Percentiles rank a stretch among this genome's conserved stretches.
Evolutionary conservation across 1,140 invertebrate species (phyloP).

Genomic region (Dendroctonus valens): DNA sequence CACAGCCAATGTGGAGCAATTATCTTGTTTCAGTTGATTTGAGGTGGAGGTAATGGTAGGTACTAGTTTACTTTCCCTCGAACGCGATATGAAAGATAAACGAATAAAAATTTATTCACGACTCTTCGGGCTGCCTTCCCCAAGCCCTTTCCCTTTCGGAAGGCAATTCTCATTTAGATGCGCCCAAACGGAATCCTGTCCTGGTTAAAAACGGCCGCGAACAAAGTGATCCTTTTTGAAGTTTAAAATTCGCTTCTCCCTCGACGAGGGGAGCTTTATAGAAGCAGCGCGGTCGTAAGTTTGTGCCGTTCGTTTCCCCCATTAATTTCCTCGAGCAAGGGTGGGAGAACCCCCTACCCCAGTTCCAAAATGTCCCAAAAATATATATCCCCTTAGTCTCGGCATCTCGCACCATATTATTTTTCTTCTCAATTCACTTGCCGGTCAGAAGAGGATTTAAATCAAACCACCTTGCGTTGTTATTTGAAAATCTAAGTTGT

Average conservation of each 20-base stretch:
- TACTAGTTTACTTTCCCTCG: no score
- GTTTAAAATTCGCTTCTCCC: conserved; percentile 43
- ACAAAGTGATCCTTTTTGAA: conserved; percentile 31
- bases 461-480: not conserved
- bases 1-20: not conserved
- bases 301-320: conserved; percentile 39
- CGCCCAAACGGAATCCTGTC: conserved; percentile 7
- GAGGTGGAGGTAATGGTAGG: no score
- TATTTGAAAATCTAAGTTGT: no score
- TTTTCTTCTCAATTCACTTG: conserved; percentile 17
- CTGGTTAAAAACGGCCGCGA: conserved; percentile 17
- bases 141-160: conserved; percentile 15
- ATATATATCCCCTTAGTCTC: conserved; percentile 43
- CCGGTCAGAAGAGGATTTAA: conserved; percentile 5
- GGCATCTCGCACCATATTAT: conserved; percentile 14
- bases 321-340: conserved; percentile 45
- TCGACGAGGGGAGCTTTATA: conserved; percentile 8
- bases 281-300: conserved; percentile 10
- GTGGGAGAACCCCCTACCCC: conserved; percentile 40
- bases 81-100: no score
- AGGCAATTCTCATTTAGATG: conserved; percentile 11
- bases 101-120: not conserved
- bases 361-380: conserved; percentile 15
- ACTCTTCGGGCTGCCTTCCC: not conserved
- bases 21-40: no score